These are phyloP conservation scores for Lithobius niger DNA, from an alignment of 1,140 invertebrate species.

Conservation along the genomic window DNA sequence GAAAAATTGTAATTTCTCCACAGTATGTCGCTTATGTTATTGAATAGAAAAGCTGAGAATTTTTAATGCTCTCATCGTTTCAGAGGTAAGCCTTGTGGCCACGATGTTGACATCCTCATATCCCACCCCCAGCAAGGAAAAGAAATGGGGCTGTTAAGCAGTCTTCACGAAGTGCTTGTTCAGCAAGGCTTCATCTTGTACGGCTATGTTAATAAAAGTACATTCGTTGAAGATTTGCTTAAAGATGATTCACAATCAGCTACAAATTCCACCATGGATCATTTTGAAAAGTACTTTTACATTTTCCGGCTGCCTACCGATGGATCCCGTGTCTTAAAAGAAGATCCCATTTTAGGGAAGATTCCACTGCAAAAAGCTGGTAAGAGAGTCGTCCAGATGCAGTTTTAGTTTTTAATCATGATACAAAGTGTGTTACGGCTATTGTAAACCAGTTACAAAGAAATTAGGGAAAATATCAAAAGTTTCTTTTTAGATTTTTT, in stretches of 20 bases:
- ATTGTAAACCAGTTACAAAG: not conserved
- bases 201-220: not conserved
- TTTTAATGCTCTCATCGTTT: no score
- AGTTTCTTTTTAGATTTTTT: not conserved
- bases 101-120: slow-evolving; percentile 3
- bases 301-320: not conserved
- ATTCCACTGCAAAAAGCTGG: not conserved
- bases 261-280: not conserved
- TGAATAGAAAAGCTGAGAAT: no score
- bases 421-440: not conserved
- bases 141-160: not conserved
- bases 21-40: no score
- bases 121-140: not conserved
- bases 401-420: not conserved
- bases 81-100: not conserved
- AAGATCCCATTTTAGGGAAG: not conserved
- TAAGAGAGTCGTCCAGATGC: no score
- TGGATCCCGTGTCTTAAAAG: no score
- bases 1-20: no score
- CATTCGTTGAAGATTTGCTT: not conserved
- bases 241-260: not conserved
- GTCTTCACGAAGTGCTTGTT: not conserved
- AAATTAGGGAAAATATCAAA: not conserved
- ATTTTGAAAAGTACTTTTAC: slow-evolving; percentile 5
- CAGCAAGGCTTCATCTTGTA: not conserved